A percentile compares a stretch with the other conserved stretches of the same genome.
Evolutionary conservation across 2,888 invertebrate genomes (phyloP).

Genomic region (Caenorhabditis japonica): DNA sequence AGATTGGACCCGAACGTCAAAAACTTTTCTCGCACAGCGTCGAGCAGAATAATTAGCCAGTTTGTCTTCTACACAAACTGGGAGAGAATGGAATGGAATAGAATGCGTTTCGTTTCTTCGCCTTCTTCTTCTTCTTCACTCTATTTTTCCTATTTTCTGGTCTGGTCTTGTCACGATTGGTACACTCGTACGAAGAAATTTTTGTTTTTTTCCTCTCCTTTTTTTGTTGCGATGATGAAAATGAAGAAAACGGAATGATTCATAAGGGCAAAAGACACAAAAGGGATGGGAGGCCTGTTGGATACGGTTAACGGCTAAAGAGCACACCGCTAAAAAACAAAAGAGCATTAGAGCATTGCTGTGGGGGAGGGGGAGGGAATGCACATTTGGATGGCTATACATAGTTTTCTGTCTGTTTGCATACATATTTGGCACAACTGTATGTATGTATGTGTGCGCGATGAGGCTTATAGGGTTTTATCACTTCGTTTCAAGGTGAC

Average conservation of each 20-base stretch:
- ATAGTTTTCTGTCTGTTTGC: constrained; percentile 15
- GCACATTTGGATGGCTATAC: constrained; percentile 5
- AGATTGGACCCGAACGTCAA: constrained; percentile 20
- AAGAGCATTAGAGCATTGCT: background rate
- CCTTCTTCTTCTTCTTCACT: background rate
- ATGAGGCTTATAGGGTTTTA: constrained; percentile 13
- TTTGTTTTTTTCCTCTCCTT: too few species aligned
- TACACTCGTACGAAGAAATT: constrained; percentile 19
- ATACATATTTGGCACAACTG: constrained; percentile 26
- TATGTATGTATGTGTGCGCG: too few species aligned
- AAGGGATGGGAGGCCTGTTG: constrained; percentile 1
- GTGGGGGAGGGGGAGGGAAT: too few species aligned
- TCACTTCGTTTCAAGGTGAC: constrained; percentile 35
- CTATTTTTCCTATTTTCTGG: constrained; percentile 5
- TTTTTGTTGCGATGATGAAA: constrained; percentile 5
- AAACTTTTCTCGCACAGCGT: constrained; percentile 16
- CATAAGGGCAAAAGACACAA: constrained; percentile 23
- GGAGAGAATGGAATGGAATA: too few species aligned
- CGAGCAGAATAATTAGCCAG: constrained; percentile 45
- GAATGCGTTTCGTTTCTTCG: constrained; percentile 18
- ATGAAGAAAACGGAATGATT: constrained; percentile 25
- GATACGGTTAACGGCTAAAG: constrained; percentile 27
- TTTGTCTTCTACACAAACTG: constrained; percentile 19
- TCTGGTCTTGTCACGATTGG: too few species aligned
- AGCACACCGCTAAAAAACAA: constrained; percentile 9